Base-by-base conservation (phyloP, 1,140 invertebrate species). In the Ostrea denselamellosa region DNA sequence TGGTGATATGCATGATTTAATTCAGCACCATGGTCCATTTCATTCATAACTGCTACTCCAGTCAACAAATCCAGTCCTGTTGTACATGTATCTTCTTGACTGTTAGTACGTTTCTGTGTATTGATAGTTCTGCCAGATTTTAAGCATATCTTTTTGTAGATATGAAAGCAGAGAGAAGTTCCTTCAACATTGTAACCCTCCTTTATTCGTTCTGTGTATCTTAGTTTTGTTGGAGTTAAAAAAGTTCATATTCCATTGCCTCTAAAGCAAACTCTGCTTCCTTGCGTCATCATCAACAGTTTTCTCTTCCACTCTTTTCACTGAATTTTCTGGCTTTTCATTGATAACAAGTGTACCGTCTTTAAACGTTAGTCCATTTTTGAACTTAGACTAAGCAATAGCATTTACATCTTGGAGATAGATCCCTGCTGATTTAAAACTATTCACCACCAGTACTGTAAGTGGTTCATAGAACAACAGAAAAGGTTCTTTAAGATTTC, bases 391-490 rank as follows among this genome's bases (percentile, higher is more conserved):
- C 34, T 51, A 68, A 8, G 83, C 52, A 19, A 86, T 87, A 12
- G 87, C 86, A 82, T 51, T 87, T 53, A 83, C 85, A 22, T 87
- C 86, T 5, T 87, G 71, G 22, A 53, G 86, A 53, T 89, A 87
- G 19, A 89, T 85, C 0, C 86, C 86, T 10, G 87, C 68, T n/a
- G 77, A 77, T 8, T 58, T 85, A 25, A 90, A 88, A 53, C 86
- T 81, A 68, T 90, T 87, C 10, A 90, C 85, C 14, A n/a, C n/a
- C n/a, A n/a, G n/a, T n/a, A 90, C 83, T 22, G 86, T 90, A 4
- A 81, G n/a, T 22, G 89, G 87, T 68, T 90, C 90, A 77, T 90
- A 90, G 58, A 90, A 90, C 14, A 54, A 25, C 8, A 87, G 51
- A 58, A 85, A 90, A 7, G 87, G 34, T 34, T 90, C 44, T 77